Percentiles rank a stretch among this genome's conserved stretches.
phyloP scores from a whole-genome alignment of 2,888 invertebrate species.

The Serripes groenlandicus region DNA sequence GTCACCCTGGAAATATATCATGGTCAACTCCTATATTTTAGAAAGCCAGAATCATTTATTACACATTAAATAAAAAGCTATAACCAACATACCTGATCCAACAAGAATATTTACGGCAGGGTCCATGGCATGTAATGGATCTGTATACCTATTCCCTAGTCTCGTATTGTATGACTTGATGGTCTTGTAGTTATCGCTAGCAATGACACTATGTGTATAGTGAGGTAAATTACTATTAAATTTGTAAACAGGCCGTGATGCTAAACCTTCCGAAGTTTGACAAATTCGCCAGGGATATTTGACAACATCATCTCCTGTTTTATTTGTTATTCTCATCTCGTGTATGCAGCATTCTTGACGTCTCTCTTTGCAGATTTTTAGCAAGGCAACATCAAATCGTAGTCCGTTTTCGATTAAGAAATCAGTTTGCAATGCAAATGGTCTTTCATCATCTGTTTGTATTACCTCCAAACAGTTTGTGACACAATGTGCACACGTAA shows the following conservation, averaged over 20 bases:
- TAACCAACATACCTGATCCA: no score
- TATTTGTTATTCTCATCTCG: no score
- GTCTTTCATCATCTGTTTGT: not conserved
- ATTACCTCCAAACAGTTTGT: not conserved
- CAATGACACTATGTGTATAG: not conserved
- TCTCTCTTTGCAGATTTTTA: not conserved
- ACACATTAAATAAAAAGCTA: no score
- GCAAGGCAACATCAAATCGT: not conserved
- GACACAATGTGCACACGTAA: slow-evolving; percentile 13
- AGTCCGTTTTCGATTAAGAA: slow-evolving; percentile 2
- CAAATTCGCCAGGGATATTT: not conserved
- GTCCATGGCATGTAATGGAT: no score
- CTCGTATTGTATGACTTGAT: no score
- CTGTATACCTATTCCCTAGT: no score
- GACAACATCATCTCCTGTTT: no score
- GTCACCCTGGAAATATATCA: no score
- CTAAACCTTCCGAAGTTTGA: not conserved
- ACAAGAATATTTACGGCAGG: no score
- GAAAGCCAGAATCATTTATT: no score
- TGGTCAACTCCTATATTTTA: no score
- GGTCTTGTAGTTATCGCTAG: not conserved
- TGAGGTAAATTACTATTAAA: not conserved
- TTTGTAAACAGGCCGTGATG: not conserved
- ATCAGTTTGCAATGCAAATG: not conserved
- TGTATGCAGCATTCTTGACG: no score